A percentile compares a stretch with the other conserved stretches of the same genome.
These are phyloP conservation scores for Rhinolophus ferrumequinum DNA, from an alignment of 2,113 vertebrate genomes.

Conservation along the genomic window DNA sequence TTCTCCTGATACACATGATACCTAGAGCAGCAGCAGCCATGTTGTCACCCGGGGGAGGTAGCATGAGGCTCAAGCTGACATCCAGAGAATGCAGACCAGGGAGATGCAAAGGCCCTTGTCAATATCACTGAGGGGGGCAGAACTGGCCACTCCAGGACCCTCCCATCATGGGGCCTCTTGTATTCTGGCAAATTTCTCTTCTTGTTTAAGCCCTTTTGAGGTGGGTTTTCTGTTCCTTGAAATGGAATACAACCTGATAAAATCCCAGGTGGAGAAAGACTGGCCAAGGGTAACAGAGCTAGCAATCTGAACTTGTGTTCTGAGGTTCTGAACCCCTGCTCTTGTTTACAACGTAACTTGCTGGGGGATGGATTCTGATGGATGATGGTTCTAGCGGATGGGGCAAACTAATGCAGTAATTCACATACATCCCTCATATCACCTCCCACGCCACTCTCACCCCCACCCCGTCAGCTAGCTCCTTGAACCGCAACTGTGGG, in stretches of 20 bases:
- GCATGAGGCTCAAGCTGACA: not conserved
- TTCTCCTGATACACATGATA: not conserved
- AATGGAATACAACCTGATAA: not conserved
- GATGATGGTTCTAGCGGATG: not conserved
- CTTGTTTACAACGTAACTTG: not conserved
- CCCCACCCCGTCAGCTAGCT: not conserved
- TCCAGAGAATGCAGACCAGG: not conserved
- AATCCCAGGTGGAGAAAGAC: not conserved
- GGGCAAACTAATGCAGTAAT: not conserved
- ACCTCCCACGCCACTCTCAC: not conserved
- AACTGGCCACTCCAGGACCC: not conserved
- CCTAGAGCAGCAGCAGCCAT: not conserved
- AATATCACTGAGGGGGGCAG: not conserved
- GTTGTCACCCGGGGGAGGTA: not conserved
- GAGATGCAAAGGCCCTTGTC: not conserved
- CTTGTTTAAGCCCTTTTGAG: not conserved
- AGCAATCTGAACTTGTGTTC: not conserved
- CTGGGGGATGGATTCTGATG: not conserved
- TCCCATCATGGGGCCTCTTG: not conserved
- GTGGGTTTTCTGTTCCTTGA: not conserved
- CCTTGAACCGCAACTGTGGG: not conserved
- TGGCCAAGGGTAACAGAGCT: not conserved
- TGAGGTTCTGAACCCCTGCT: not conserved
- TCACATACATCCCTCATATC: not conserved
- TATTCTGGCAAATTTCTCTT: not conserved